Evolutionary conservation across 2,797 vertebrate genomes (phyloP), one percentile per base, ranked within the genome.

Genomic region (Neosalanx taihuensis): DNA sequence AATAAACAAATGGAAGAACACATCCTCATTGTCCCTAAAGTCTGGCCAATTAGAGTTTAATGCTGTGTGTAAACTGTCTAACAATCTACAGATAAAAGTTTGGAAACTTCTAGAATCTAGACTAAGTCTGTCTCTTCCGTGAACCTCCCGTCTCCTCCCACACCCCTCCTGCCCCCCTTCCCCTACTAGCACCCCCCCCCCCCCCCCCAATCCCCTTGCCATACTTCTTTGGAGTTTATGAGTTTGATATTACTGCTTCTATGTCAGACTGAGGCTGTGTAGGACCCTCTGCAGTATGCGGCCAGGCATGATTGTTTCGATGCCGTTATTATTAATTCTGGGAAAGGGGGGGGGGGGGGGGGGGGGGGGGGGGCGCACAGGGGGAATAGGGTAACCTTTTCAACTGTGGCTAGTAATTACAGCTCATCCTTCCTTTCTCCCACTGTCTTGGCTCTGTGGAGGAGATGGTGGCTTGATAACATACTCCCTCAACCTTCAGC

Each of bases 291-390:
- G 3, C 4, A 58, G 56, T 58, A 18, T 58, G 18, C 56, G 4
- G 17, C 15, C 17, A 23, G 20, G 56, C 23, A 18, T 18, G 56
- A 58, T 58, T 58, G 56, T 58, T 58, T 58, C 18, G 56, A 5
- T 58, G 56, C 56, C 56, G 23, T 58, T 58, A n/a, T 58, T 18
- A 58, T 58, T 58, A 58, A 58, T 58, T 58, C 56, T 58, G 18
- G 6, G 56, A 58, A 58, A 26, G 23, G 1, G 23, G 23, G 23
- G 23, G 23, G 23, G 23, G 23, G 23, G 1, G 23, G 23, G 23
- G 23, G 23, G 23, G 23, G 23, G 56, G 18, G 5, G 6, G 18
- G 56, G 56, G 7, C 56, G 20, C 56, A 58, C 56, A 58, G 56
- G 56, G 56, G 18, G 56, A 58, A 58, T 58, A n/a, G 18, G 9